phyloP scores from a whole-genome alignment of 2,113 vertebrate genomes.

The Ameiurus melas region DNA sequence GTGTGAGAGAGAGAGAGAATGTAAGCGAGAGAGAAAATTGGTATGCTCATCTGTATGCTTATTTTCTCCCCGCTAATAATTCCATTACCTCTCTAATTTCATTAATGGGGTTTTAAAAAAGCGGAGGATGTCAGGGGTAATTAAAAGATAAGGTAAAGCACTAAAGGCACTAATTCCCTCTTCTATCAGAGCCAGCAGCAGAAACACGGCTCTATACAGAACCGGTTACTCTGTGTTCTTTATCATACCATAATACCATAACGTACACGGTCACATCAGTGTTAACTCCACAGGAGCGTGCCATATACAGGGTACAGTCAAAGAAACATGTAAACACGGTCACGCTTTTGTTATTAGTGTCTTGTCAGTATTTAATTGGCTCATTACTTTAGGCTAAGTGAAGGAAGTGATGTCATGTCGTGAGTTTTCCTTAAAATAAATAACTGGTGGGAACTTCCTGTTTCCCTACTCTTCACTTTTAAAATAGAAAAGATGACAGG shows the following conservation, averaged over 20 bases:
- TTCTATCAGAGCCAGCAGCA: background rate
- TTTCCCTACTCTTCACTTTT: background rate
- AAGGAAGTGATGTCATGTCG: background rate
- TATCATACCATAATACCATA: constrained; percentile 14
- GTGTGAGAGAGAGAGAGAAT: background rate
- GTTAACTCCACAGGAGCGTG: background rate
- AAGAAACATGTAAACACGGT: background rate
- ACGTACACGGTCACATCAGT: background rate
- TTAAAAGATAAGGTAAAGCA: constrained; percentile 77
- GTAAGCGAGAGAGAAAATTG: constrained; percentile 31
- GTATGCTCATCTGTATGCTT: constrained; percentile 36
- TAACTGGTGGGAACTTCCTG: background rate
- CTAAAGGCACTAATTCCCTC: constrained; percentile 53
- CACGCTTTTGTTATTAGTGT: background rate
- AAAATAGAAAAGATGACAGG: background rate
- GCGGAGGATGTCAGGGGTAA: constrained; percentile 68
- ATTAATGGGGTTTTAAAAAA: constrained; percentile 66
- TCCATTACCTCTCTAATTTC: constrained; percentile 70
- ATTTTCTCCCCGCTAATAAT: constrained; percentile 64
- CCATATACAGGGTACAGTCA: background rate
- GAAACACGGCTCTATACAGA: background rate
- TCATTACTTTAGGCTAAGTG: background rate
- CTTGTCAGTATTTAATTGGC: background rate
- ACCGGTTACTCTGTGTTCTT: background rate
- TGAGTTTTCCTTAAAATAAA: background rate